A percentile compares a stretch with the other conserved stretches of the same genome.
Conservation (phyloP, 2,888 invertebrate species). For the Torymus tubicola region DNA sequence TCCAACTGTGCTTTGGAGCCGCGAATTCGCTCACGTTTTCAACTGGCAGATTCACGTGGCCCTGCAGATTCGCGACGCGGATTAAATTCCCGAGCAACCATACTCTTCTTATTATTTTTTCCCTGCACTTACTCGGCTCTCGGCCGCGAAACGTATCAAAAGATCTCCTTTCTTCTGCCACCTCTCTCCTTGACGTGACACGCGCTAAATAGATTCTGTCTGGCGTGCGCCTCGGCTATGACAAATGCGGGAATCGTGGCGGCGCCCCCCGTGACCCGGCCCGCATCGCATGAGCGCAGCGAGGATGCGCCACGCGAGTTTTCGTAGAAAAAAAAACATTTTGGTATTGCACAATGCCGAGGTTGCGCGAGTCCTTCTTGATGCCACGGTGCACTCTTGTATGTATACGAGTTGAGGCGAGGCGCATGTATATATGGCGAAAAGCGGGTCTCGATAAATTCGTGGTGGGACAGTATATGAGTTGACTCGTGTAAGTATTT, state of each 20-base stretch:
- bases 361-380: too few species aligned
- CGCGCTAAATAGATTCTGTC: slow-evolving; percentile 54
- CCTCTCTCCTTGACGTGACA: slow-evolving; percentile 34
- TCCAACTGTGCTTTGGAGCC: too few species aligned
- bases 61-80: background rate
- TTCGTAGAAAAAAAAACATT: too few species aligned
- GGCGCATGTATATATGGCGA: too few species aligned
- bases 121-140: background rate
- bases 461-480: too few species aligned
- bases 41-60: background rate
- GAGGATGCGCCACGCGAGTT: background rate
- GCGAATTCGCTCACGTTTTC: too few species aligned
- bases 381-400: too few species aligned
- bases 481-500: too few species aligned
- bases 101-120: too few species aligned
- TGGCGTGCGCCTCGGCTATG: slow-evolving; percentile 17
- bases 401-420: too few species aligned
- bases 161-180: slow-evolving; percentile 8
- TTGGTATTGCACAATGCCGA: too few species aligned
- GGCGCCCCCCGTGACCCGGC: background rate
- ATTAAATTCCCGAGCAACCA: background rate
- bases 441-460: too few species aligned
- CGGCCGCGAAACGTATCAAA: slow-evolving; percentile 22
- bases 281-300: slow-evolving; percentile 6
- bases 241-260: slow-evolving; percentile 55